These are phyloP conservation scores for Cottoperca gobio DNA, from an alignment of 2,797 vertebrate genomes.

Conservation along the genomic window DNA sequence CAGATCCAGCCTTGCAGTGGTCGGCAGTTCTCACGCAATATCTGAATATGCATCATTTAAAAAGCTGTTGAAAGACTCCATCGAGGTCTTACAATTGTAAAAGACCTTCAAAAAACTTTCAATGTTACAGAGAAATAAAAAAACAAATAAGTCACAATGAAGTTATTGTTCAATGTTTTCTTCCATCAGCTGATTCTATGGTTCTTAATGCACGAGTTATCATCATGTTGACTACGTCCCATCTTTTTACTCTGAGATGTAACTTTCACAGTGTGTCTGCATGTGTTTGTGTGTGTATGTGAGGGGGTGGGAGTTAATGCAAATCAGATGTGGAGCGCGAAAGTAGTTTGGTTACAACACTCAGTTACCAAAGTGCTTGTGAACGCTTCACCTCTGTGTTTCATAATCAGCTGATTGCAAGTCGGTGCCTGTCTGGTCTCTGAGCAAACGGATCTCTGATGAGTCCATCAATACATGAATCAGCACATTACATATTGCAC, in stretches of 20 bases:
- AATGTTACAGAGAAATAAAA: constrained; percentile 32
- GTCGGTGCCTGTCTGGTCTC: constrained; percentile 49
- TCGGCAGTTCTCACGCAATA: neutral
- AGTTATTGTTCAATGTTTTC: neutral
- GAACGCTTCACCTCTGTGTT: constrained; percentile 38
- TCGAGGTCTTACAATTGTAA: neutral
- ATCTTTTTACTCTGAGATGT: neutral
- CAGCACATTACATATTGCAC: neutral
- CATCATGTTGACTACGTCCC: neutral
- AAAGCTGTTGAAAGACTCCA: neutral
- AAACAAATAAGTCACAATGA: neutral
- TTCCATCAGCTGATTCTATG: neutral
- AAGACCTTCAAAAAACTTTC: neutral
- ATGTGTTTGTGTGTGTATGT: neutral
- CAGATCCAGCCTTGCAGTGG: neutral
- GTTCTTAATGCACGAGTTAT: neutral
- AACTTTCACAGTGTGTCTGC: neutral
- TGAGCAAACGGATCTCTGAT: constrained; percentile 45
- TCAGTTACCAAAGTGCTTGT: constrained; percentile 41
- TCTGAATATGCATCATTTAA: neutral
- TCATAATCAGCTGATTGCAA: constrained; percentile 62
- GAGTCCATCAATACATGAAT: constrained; percentile 17
- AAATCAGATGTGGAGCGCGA: constrained; percentile 61
- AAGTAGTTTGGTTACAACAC: constrained; percentile 68
- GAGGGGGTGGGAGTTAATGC: constrained; percentile 29